These are phyloP conservation scores for Coryphaenoides rupestris DNA, from an alignment of 2,113 vertebrate species.

Conservation along the genomic window DNA sequence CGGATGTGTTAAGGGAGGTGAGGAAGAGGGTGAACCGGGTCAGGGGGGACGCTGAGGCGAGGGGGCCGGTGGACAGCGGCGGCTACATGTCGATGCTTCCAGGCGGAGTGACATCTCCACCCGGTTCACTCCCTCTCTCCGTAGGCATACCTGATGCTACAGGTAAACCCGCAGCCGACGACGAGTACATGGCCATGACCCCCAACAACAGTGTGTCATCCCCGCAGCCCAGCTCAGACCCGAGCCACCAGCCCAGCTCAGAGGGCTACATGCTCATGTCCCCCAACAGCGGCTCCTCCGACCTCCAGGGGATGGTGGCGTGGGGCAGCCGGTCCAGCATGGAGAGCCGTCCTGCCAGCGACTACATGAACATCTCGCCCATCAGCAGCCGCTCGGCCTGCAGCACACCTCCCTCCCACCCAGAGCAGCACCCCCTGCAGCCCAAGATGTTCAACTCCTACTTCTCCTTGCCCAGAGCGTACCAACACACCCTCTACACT, in stretches of 20 bases:
- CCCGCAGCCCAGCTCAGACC: conserved; percentile 71
- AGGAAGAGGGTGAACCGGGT: conserved; percentile 55
- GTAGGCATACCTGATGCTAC: conserved; percentile 55
- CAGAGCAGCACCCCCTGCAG: conserved; percentile 66
- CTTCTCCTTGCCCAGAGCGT: conserved; percentile 73
- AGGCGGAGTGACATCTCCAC: conserved; percentile 65
- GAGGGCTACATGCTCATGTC: conserved; percentile 81
- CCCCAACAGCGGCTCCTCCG: conserved; percentile 73
- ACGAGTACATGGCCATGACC: conserved; percentile 79
- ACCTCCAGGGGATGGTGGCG: conserved; percentile 58
- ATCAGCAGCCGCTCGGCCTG: conserved; percentile 68
- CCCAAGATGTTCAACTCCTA: conserved; percentile 75
- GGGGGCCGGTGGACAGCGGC: conserved; percentile 52
- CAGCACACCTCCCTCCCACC: conserved; percentile 68
- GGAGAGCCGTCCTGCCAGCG: conserved; percentile 63
- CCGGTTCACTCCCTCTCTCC: conserved; percentile 65
- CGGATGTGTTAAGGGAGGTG: conserved; percentile 31
- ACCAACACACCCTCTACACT: conserved; percentile 68
- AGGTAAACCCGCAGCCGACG: conserved; percentile 55
- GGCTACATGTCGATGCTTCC: conserved; percentile 79
- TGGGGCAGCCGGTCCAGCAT: conserved; percentile 66
- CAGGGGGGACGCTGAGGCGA: conserved; percentile 33
- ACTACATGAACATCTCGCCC: conserved; percentile 82
- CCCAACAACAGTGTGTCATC: conserved; percentile 73
- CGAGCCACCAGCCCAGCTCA: conserved; percentile 60